These are phyloP conservation scores for Drosophila ambigua DNA, from an alignment of 1,140 invertebrate genomes.

Conservation along the genomic window DNA sequence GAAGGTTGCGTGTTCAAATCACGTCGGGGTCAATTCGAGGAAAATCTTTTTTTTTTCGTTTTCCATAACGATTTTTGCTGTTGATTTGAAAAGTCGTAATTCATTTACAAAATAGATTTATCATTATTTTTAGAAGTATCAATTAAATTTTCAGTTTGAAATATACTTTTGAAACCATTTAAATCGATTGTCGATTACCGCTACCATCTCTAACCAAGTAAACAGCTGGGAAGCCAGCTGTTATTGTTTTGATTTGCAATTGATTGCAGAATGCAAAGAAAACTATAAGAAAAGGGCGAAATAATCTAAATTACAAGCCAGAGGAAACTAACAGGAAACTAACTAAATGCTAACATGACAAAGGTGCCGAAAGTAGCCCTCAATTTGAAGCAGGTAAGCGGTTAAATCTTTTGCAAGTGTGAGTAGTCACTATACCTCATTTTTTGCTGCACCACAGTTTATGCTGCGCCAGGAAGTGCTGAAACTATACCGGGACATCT, in stretches of 20 bases:
- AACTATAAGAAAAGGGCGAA: neutral
- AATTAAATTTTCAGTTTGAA: neutral
- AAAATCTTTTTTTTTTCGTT: neutral
- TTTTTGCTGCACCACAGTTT: constrained; percentile 85
- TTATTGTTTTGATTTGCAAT: constrained; percentile 17
- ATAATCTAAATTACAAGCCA: neutral
- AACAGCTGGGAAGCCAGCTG: constrained; percentile 39
- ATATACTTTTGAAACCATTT: neutral
- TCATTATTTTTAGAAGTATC: neutral
- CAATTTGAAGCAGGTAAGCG: constrained; percentile 85
- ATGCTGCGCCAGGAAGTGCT: constrained; percentile 90
- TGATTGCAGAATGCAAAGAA: constrained; percentile 12
- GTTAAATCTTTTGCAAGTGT: neutral
- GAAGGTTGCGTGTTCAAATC: constrained; percentile 99
- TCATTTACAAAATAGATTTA: neutral
- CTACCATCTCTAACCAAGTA: neutral
- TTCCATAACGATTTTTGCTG: neutral
- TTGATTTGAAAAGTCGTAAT: too few relatives aligned
- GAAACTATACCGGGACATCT: constrained; percentile 90
- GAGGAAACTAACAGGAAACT: too few relatives aligned
- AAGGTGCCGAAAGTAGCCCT: constrained; percentile 85
- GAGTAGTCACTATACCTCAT: too few relatives aligned
- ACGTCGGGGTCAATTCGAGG: constrained; percentile 92
- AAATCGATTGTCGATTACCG: neutral
- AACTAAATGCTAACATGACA: constrained; percentile 60